A percentile compares a stretch with the other conserved stretches of the same genome.
Conservation (phyloP, 2,888 invertebrate species). For the Lomographa bimaculata region DNA sequence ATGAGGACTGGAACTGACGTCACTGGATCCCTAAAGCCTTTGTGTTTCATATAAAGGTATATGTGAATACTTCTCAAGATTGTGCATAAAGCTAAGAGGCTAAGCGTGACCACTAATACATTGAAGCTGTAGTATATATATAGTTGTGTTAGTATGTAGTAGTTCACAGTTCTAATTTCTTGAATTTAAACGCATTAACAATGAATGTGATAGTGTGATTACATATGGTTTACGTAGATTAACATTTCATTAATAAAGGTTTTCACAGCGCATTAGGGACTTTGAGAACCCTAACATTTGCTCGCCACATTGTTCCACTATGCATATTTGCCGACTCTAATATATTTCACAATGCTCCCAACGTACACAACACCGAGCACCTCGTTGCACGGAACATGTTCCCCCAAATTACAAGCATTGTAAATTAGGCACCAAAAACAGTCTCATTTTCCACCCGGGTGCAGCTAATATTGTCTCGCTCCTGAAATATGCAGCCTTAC, state of each 20-base stretch:
- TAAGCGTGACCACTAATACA: too few species aligned
- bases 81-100: too few species aligned
- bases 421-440: slow-evolving; percentile 79
- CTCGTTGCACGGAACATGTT: slow-evolving; percentile 54
- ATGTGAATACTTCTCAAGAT: slow-evolving; percentile 11
- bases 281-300: slow-evolving; percentile 38
- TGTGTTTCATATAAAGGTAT: slow-evolving; percentile 9
- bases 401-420: slow-evolving; percentile 67
- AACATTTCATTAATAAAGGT: too few species aligned
- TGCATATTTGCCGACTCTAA: slow-evolving; percentile 63
- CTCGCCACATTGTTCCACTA: slow-evolving; percentile 46
- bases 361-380: slow-evolving; percentile 47
- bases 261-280: slow-evolving; percentile 8
- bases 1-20: slow-evolving; percentile 22
- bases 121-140: too few species aligned
- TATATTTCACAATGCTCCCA: slow-evolving; percentile 59
- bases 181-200: too few species aligned
- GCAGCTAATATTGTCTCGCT: slow-evolving; percentile 80
- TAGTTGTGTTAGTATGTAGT: too few species aligned
- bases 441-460: slow-evolving; percentile 84
- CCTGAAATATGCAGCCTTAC: slow-evolving; percentile 77
- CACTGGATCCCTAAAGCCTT: slow-evolving; percentile 14
- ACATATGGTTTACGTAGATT: too few species aligned
- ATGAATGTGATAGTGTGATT: too few species aligned
- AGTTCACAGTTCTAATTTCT: too few species aligned